A percentile compares a stretch with the other conserved stretches of the same genome.
Conservation (phyloP, 2,113 vertebrate species). For the Raja brachyura region DNA sequence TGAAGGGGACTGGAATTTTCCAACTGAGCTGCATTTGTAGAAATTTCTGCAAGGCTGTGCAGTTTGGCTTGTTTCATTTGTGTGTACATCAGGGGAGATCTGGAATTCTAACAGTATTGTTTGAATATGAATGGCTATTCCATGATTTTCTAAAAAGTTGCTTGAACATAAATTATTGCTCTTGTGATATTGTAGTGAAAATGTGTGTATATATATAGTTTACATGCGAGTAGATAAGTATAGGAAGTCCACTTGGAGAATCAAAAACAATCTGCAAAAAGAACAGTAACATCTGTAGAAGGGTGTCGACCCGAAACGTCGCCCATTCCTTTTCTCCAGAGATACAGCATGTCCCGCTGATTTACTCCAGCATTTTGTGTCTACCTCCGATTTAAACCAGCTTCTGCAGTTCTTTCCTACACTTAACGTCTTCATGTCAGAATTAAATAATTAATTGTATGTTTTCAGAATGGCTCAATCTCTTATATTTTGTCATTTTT, state of each 20-base stretch:
- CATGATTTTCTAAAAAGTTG: background rate
- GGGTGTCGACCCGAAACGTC: no score
- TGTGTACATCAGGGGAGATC: background rate
- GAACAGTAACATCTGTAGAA: background rate
- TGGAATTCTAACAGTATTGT: no score
- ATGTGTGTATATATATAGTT: background rate
- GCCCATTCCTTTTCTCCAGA: no score
- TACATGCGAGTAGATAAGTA: no score
- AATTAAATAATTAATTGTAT: background rate
- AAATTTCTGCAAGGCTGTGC: background rate
- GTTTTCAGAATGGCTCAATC: background rate
- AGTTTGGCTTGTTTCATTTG: background rate
- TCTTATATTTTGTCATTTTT: background rate
- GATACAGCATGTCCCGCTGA: no score
- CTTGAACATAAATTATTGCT: background rate
- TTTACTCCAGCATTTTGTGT: no score
- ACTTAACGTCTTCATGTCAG: background rate
- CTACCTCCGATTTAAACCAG: no score
- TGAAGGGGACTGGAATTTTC: background rate
- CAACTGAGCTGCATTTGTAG: no score
- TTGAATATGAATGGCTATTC: background rate
- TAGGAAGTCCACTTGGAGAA: no score
- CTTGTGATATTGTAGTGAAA: background rate
- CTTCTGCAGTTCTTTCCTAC: no score
- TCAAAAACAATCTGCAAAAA: background rate